A percentile compares a stretch with the other conserved stretches of the same genome.
These are phyloP conservation scores for Xanthorhoe spadicearia DNA, from an alignment of 2,888 invertebrate species.

Conservation along the genomic window DNA sequence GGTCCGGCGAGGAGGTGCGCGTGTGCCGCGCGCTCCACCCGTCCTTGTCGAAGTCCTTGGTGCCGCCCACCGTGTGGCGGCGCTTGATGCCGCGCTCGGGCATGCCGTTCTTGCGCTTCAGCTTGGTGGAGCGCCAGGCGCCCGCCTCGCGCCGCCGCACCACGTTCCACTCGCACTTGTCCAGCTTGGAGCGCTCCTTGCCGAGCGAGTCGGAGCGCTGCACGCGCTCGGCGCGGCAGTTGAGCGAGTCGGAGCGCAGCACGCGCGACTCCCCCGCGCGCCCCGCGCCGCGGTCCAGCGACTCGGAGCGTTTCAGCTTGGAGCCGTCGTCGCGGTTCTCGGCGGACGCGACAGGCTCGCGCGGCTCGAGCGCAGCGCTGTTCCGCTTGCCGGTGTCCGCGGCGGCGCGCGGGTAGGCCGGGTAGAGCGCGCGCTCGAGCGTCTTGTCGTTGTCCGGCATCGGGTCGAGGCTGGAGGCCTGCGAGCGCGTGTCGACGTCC, in stretches of 20 bases:
- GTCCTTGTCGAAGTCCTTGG: conserved; percentile 91
- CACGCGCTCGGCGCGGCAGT: conserved; percentile 71
- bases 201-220: conserved; percentile 57
- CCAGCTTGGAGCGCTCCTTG: conserved; percentile 83
- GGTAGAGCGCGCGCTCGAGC: conserved; percentile 50
- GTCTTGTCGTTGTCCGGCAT: conserved; percentile 75
- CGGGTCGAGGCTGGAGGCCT: conserved; percentile 68
- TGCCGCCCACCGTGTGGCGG: conserved; percentile 96
- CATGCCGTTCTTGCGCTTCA: conserved; percentile 91
- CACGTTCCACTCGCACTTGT: conserved; percentile 89
- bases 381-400: conserved; percentile 58
- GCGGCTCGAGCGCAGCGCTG: conserved; percentile 55
- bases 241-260: conserved; percentile 86
- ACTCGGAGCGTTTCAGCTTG: conserved; percentile 85
- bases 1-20: conserved; percentile 86
- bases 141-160: conserved; percentile 86
- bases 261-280: conserved; percentile 74
- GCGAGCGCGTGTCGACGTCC: conserved; percentile 90
- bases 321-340: conserved; percentile 54
- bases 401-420: conserved; percentile 44
- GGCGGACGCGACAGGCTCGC: conserved; percentile 30
- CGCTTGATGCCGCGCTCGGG: conserved; percentile 93
- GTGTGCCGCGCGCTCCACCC: conserved; percentile 85
- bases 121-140: conserved; percentile 85
- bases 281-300: conserved; percentile 84